phyloP scores from a whole-genome alignment of 2,888 invertebrate genomes.

The Eilema sororculum region DNA sequence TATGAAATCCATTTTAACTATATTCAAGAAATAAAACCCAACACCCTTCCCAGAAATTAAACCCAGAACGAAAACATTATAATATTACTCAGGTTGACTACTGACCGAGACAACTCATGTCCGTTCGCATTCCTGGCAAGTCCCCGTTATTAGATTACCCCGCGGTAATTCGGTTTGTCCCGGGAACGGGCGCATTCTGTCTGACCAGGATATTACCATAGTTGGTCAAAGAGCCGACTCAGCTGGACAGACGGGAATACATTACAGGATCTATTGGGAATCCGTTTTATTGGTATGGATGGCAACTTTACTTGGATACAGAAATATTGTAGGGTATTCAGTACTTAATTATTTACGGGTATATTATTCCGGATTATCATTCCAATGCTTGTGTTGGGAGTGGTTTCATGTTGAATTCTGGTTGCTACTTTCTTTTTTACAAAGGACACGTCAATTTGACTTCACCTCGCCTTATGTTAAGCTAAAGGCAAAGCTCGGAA shows the following conservation, averaged over 20 bases:
- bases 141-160: slow-evolving; percentile 4
- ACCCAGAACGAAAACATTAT: neutral
- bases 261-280: neutral
- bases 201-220: neutral
- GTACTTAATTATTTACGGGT: no score
- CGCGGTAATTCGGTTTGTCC: slow-evolving; percentile 7
- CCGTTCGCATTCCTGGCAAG: neutral
- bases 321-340: neutral
- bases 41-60: neutral
- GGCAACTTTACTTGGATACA: neutral
- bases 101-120: neutral
- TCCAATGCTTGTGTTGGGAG: no score
- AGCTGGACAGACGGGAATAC: neutral
- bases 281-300: neutral
- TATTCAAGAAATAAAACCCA: neutral
- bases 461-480: no score
- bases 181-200: neutral
- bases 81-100: neutral
- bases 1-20: no score
- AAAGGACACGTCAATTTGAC: no score
- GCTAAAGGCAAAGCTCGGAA: no score
- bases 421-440: no score
- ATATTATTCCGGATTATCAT: no score
- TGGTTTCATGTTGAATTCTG: no score
- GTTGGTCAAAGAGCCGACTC: neutral